phyloP scores from a whole-genome alignment of 2,113 vertebrate species.

The Melanocharis versteri region DNA sequence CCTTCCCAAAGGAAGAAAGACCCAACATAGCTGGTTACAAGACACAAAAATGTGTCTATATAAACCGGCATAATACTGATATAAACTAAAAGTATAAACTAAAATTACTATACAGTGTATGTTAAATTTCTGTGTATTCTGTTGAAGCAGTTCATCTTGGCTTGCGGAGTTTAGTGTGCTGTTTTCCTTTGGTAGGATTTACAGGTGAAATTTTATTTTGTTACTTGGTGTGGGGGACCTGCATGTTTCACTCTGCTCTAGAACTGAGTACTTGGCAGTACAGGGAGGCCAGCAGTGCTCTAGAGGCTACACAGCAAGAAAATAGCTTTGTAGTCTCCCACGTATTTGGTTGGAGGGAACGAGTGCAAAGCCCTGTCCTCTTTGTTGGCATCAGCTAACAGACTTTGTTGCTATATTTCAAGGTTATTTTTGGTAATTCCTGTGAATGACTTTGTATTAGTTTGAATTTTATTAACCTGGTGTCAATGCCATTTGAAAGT shows the following conservation, averaged over 20 bases:
- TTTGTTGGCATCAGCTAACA: neutral
- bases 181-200: neutral
- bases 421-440: neutral
- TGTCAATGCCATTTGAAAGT: neutral
- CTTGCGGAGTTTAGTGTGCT: neutral
- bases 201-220: neutral
- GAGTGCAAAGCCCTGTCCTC: neutral
- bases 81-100: neutral
- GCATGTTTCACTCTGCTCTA: neutral
- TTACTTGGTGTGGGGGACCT: neutral
- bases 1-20: neutral
- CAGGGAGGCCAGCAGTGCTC: neutral
- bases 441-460: neutral
- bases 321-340: neutral
- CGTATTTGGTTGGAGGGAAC: neutral
- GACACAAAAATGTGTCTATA: neutral
- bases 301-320: neutral
- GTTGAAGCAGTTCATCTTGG: neutral
- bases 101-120: neutral
- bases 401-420: neutral
- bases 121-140: neutral
- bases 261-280: accelerated
- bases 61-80: neutral
- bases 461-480: neutral
- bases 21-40: neutral